A percentile compares a stretch with the other conserved stretches of the same genome.
Evolutionary conservation across 2,797 vertebrate species (phyloP).

Genomic region (Megalops cyprinoides): DNA sequence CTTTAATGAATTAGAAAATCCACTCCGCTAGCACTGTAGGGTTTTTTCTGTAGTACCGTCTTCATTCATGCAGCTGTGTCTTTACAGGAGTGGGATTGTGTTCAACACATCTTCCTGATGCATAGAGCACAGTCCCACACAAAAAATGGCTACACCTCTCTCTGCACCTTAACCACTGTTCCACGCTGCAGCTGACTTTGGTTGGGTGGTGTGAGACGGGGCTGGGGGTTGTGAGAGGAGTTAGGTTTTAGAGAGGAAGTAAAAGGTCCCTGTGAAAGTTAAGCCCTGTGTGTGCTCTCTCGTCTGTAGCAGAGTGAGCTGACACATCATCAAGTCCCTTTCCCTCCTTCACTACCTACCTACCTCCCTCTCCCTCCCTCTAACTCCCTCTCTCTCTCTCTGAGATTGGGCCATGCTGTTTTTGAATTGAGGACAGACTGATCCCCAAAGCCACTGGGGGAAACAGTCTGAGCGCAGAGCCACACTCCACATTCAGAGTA

Average conservation of each 20-base stretch:
- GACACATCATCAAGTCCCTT: too few relatives aligned
- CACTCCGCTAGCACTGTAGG: neutral
- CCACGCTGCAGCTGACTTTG: too few relatives aligned
- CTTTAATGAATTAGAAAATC: neutral
- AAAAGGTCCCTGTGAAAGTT: neutral
- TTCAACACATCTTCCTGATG: too few relatives aligned
- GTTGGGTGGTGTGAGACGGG: neutral
- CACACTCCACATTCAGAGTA: too few relatives aligned
- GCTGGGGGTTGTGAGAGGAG: neutral
- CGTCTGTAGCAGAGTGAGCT: too few relatives aligned
- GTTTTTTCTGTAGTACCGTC: neutral
- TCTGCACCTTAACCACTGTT: too few relatives aligned
- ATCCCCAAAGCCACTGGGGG: neutral
- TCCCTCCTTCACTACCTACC: neutral
- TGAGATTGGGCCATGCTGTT: neutral
- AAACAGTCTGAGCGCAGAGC: neutral
- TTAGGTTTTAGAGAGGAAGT: neutral
- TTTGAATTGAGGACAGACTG: neutral
- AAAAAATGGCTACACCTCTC: neutral
- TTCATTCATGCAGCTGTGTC: neutral
- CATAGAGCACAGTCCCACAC: too few relatives aligned
- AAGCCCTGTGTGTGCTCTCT: too few relatives aligned
- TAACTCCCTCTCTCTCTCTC: neutral
- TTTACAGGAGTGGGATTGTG: neutral
- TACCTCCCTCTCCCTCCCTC: neutral